Conservation (phyloP, 2,113 vertebrate genomes). For the Saccopteryx bilineata region DNA sequence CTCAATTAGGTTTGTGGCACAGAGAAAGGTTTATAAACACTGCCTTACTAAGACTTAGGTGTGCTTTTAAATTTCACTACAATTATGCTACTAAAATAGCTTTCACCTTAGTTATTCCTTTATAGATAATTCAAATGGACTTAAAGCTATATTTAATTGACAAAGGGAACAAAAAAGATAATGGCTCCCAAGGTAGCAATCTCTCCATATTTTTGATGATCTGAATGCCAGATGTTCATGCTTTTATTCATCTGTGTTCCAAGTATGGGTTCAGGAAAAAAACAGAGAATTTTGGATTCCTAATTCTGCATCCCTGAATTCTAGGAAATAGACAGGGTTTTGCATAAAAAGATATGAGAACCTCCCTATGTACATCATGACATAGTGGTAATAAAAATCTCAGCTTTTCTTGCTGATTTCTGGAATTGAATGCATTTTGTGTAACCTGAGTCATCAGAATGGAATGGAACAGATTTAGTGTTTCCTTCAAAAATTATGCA, state of each 20-base stretch:
- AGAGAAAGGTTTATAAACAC: not conserved
- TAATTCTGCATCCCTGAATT: not conserved
- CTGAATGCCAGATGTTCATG: not conserved
- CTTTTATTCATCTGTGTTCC: slow-evolving; percentile 10
- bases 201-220: not conserved
- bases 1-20: not conserved
- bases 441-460: slow-evolving; percentile 43
- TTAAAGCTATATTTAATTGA: slow-evolving; percentile 24
- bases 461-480: not conserved
- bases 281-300: not conserved
- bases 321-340: not conserved
- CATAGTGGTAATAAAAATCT: slow-evolving; percentile 43
- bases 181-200: not conserved
- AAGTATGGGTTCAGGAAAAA: not conserved
- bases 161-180: not conserved
- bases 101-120: slow-evolving; percentile 31
- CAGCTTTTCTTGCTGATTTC: slow-evolving; percentile 4
- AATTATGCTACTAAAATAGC: not conserved
- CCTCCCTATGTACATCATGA: not conserved
- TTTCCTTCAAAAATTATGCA: slow-evolving; percentile 39
- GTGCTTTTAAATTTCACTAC: slow-evolving; percentile 44
- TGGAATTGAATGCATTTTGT: not conserved
- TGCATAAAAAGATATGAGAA: not conserved
- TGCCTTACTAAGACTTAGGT: not conserved
- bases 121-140: not conserved